Percentiles rank a stretch among this genome's conserved stretches.
Conservation (phyloP, 2,888 invertebrate genomes). For the Chorisops tibialis region DNA sequence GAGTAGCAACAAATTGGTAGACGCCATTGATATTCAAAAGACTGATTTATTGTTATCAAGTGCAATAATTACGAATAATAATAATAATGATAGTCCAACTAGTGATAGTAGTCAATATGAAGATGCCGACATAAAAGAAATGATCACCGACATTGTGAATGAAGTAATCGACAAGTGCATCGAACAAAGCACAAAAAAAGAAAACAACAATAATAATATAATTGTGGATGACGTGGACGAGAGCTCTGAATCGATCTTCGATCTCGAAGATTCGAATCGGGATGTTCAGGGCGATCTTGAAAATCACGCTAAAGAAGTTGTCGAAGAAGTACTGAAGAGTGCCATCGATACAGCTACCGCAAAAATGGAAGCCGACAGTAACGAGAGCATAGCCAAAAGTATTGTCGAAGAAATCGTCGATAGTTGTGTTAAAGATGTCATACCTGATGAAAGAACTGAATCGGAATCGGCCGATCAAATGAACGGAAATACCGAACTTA, state of each 20-base stretch:
- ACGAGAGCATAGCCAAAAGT: conserved; percentile 33
- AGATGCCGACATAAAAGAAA: conserved; percentile 36
- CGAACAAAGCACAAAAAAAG: conserved; percentile 30
- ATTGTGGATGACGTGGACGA: neutral
- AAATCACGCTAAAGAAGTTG: conserved; percentile 53
- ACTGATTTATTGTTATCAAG: conserved; percentile 46
- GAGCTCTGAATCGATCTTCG: neutral
- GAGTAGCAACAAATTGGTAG: conserved; percentile 30
- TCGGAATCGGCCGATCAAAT: neutral
- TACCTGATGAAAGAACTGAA: neutral
- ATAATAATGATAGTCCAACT: conserved; percentile 34
- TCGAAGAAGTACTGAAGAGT: conserved; percentile 55
- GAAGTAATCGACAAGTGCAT: conserved; percentile 45
- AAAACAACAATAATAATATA: conserved; percentile 28
- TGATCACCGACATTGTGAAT: conserved; percentile 46
- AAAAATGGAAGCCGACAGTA: conserved; percentile 46
- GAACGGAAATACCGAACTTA: neutral
- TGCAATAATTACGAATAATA: conserved; percentile 41
- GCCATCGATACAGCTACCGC: conserved; percentile 54
- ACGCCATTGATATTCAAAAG: conserved; percentile 49
- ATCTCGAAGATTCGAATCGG: conserved; percentile 30
- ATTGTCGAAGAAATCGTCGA: conserved; percentile 36
- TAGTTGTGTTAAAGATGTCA: conserved; percentile 26
- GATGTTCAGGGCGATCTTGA: conserved; percentile 32
- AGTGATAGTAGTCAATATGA: conserved; percentile 26